Base-by-base conservation (phyloP, 2,888 invertebrate genomes). In the Fissipunctia ypsillon region DNA sequence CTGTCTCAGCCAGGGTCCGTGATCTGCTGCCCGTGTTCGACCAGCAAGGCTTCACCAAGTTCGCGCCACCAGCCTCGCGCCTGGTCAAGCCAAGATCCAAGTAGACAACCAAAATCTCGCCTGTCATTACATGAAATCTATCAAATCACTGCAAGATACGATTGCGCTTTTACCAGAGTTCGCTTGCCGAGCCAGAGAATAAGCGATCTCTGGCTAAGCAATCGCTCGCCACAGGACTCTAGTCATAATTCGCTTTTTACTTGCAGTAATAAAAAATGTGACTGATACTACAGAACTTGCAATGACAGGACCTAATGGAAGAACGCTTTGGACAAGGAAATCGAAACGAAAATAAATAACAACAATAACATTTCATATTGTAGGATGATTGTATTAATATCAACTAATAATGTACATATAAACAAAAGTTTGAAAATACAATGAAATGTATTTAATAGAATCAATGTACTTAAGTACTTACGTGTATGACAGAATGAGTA, bases 11-110 rank as follows among this genome's bases (percentile, higher is more conserved):
- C 84, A 96, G 97, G 88, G 97, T 98, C 67, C 96, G 97, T 76
- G 98, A 98, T 88, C 93, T 98, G 74, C 96, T 98, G 85, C 98
- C 98, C 45, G 98, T 98, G 67, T 98, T 98, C 93, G 98, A 98
- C 94, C 97, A 98, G 88, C 97, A 98, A 84, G 98, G 98, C n/a
- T 98, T 98, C 94, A 96, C 97, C 89, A 98, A 98, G 95, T 97
- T 98, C 90, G 98, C 98, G 43, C 97, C 98, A 67, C 98, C 98
- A 74, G 97, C 98, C 52, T 98, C 98, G 86, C 97, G 98, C 89
- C 97, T 97, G 87, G 97, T 98, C 89, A 97, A 97, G 90, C 98
- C 98, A n/a, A 90, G 95, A 74, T 91, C 93, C 82, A 95, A 95
- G 90, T 94, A 90, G 90, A 85, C 61, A 43, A n/a, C 60, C 52